A percentile compares a stretch with the other conserved stretches of the same genome.
phyloP scores from a whole-genome alignment of 2,888 invertebrate species.

The Ypsolopha scabrella region DNA sequence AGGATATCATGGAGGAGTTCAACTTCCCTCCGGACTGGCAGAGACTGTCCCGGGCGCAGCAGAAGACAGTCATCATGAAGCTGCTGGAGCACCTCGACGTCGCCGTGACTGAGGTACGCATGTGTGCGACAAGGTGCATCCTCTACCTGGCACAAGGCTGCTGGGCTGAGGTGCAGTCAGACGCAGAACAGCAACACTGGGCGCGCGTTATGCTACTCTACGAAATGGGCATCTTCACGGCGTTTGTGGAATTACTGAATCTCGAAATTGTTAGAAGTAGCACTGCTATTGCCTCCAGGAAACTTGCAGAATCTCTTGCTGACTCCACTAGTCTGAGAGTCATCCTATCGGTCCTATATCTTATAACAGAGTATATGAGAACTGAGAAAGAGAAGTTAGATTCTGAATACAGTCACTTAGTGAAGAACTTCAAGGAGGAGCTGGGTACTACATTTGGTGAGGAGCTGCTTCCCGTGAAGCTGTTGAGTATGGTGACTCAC shows the following conservation, averaged over 20 bases:
- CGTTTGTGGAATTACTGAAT: constrained; percentile 92
- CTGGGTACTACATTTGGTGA: constrained; percentile 74
- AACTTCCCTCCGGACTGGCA: constrained; percentile 88
- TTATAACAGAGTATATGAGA: constrained; percentile 94
- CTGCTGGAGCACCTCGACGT: constrained; percentile 93
- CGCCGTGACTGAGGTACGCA: constrained; percentile 83
- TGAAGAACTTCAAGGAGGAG: constrained; percentile 73
- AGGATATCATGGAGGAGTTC: constrained; percentile 91
- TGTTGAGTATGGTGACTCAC: constrained; percentile 95
- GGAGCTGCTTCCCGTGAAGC: constrained; percentile 87
- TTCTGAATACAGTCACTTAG: constrained; percentile 62
- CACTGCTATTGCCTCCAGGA: constrained; percentile 54
- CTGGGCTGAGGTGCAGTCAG: constrained; percentile 94
- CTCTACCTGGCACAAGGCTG: constrained; percentile 96
- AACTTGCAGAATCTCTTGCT: constrained; percentile 67
- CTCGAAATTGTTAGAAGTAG: constrained; percentile 90
- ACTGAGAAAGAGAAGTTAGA: constrained; percentile 70
- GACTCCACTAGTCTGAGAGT: constrained; percentile 93
- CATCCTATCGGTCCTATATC: constrained; percentile 93
- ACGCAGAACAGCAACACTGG: constrained; percentile 89
- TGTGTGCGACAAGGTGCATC: constrained; percentile 92
- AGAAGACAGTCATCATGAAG: constrained; percentile 84
- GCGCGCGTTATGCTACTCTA: constrained; percentile 86
- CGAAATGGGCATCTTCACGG: constrained; percentile 89
- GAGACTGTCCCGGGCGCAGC: constrained; percentile 74